Conservation (phyloP, 2,888 invertebrate genomes). For the Dryadula phaetusa region DNA sequence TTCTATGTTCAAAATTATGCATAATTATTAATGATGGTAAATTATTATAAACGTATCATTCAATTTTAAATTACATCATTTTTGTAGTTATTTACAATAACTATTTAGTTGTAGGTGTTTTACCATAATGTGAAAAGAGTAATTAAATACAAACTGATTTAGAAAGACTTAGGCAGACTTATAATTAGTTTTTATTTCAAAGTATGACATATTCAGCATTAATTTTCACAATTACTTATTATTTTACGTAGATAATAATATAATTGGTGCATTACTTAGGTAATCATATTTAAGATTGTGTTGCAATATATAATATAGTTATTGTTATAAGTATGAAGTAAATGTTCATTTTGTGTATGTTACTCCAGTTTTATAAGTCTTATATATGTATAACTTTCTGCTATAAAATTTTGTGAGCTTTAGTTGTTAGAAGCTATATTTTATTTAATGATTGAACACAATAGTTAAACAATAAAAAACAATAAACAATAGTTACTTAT, state of each 20-base stretch:
- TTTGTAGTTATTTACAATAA: neutral
- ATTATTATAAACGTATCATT: neutral
- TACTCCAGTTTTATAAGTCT: neutral
- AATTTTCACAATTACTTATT: neutral
- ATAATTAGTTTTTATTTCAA: slow-evolving; percentile 1
- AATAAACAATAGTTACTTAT: neutral
- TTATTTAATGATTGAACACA: slow-evolving; percentile 2
- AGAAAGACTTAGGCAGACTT: no score
- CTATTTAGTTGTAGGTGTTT: neutral
- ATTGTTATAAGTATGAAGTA: slow-evolving; percentile 9
- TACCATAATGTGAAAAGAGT: neutral
- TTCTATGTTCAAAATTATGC: no score
- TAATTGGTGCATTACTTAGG: slow-evolving; percentile 32
- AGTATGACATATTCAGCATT: neutral
- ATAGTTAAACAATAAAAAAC: no score
- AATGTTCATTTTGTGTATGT: slow-evolving; percentile 2
- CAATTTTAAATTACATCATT: neutral
- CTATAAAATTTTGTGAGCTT: slow-evolving; percentile 1
- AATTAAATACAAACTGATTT: neutral
- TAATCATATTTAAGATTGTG: slow-evolving; percentile 19
- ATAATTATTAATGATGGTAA: no score
- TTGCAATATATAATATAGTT: slow-evolving; percentile 29
- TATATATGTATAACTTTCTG: slow-evolving; percentile 5
- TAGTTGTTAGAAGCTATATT: neutral
- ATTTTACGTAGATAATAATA: slow-evolving; percentile 6